These are phyloP conservation scores for Pinna nobilis DNA, from an alignment of 1,140 invertebrate genomes.

Conservation along the genomic window DNA sequence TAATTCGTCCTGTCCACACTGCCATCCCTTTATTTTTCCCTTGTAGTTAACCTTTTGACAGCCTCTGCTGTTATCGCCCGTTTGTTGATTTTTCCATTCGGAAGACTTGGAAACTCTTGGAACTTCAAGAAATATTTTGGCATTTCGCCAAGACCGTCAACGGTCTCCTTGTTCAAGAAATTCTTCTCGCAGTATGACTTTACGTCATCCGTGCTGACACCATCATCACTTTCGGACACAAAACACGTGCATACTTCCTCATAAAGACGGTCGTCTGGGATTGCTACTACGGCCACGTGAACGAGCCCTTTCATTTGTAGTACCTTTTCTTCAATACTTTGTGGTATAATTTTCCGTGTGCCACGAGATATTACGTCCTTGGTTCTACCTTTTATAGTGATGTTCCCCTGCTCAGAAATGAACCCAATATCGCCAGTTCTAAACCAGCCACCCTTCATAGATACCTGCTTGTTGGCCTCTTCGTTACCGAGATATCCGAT, in stretches of 20 bases:
- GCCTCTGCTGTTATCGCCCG: background rate
- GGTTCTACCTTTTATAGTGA: constrained; percentile 8
- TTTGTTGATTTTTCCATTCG: constrained; percentile 10
- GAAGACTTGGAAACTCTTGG: constrained; percentile 1
- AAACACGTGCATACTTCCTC: constrained; percentile 10
- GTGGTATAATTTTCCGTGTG: background rate
- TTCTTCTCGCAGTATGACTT: background rate
- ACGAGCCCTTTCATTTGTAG: background rate
- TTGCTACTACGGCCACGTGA: constrained; percentile 13
- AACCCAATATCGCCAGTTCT: constrained; percentile 26
- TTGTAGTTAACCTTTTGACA: too few relatives aligned
- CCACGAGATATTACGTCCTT: constrained; percentile 8
- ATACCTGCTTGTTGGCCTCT: background rate
- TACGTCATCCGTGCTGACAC: background rate
- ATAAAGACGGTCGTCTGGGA: constrained; percentile 18
- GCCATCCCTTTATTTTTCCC: too few relatives aligned
- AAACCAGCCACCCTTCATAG: constrained; percentile 4
- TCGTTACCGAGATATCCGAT: constrained; percentile 5
- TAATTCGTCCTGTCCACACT: too few relatives aligned
- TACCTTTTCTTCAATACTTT: background rate
- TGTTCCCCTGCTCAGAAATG: background rate
- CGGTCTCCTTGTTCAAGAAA: background rate
- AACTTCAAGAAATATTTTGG: constrained; percentile 18
- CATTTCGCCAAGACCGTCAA: constrained; percentile 16
- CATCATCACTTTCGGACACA: background rate